Conservation (phyloP, 2,113 vertebrate genomes). For the Turdus rufiventris region DNA sequence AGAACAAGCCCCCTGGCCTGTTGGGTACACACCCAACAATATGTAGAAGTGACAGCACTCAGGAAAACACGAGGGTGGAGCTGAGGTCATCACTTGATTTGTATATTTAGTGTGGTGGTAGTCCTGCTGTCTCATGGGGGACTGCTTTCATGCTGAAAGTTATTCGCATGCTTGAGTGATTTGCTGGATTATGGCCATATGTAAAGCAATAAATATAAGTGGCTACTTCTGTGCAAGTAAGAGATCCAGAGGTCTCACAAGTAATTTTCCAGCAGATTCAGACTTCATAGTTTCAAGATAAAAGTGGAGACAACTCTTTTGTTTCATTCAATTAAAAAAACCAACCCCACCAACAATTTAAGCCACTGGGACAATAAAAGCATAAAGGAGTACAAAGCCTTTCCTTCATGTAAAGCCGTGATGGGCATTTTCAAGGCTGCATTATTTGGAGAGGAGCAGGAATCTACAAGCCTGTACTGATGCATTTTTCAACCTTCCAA, state of each 20-base stretch:
- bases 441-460: not conserved
- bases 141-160: constrained; percentile 23
- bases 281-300: not conserved
- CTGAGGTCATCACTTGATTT: not conserved
- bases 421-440: not conserved
- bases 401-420: not conserved
- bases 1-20: not conserved
- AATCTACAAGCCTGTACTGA: not conserved
- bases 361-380: not conserved
- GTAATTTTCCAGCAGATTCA: constrained; percentile 41
- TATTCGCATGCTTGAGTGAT: constrained; percentile 46
- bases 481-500: not conserved
- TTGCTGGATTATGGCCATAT: constrained; percentile 48
- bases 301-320: not conserved
- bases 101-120: not conserved
- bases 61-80: not conserved
- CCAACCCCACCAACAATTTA: not conserved
- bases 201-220: constrained; percentile 60
- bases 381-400: not conserved
- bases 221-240: constrained; percentile 52
- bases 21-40: not conserved
- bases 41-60: not conserved
- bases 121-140: not conserved
- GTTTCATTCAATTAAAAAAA: not conserved
- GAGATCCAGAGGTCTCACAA: constrained; percentile 23